Evolutionary conservation across 2,113 vertebrate genomes (phyloP).

Genomic region (Stegastes partitus): DNA sequence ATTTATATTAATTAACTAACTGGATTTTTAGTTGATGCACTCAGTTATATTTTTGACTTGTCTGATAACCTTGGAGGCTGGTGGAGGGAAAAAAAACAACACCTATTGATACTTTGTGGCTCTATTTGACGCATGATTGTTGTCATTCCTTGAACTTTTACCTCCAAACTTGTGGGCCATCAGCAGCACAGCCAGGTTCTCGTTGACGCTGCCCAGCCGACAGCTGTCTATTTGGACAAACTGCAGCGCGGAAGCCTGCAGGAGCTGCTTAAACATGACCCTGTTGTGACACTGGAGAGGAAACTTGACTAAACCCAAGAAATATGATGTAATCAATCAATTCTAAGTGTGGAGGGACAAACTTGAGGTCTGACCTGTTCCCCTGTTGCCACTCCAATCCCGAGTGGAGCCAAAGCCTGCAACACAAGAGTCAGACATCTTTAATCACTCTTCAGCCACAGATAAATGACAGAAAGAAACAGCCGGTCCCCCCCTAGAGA

Average conservation of each 20-base stretch:
- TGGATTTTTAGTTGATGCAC: too few species aligned
- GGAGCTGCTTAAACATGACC: slow-evolving; percentile 92
- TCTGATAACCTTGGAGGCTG: too few species aligned
- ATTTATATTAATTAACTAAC: too few species aligned
- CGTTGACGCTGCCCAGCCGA: slow-evolving; percentile 89
- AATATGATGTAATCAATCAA: neutral
- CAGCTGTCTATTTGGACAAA: slow-evolving; percentile 92
- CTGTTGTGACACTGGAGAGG: slow-evolving; percentile 84
- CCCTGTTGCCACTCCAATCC: slow-evolving; percentile 86
- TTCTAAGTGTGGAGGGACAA: neutral
- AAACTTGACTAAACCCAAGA: slow-evolving; percentile 10
- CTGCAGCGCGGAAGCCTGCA: slow-evolving; percentile 87
- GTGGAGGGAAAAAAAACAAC: too few species aligned
- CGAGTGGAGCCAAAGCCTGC: slow-evolving; percentile 85
- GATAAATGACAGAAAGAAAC: neutral
- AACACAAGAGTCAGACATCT: slow-evolving; percentile 16
- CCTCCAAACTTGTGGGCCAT: slow-evolving; percentile 90
- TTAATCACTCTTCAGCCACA: neutral
- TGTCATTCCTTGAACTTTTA: slow-evolving; percentile 41
- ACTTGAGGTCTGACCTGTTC: slow-evolving; percentile 82
- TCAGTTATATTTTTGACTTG: too few species aligned
- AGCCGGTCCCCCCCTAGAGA: too few species aligned
- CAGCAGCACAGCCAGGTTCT: slow-evolving; percentile 89
- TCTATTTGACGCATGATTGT: neutral
- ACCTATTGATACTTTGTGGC: neutral